Conservation (phyloP, 2,113 vertebrate genomes). For the Archilochus colubris region DNA sequence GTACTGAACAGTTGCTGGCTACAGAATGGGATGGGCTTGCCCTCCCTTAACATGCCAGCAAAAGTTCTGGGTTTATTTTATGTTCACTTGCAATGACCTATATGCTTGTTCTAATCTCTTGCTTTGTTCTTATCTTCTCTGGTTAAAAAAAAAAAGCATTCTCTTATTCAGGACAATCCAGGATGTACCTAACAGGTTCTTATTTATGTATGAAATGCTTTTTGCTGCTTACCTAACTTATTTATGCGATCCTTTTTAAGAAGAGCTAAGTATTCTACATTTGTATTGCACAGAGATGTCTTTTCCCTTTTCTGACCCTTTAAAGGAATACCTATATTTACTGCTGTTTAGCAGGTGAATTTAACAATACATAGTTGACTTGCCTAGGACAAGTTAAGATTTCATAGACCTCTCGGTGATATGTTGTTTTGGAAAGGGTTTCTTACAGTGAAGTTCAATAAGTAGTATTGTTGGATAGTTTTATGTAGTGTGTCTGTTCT, state of each 20-base stretch:
- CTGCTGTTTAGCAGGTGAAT: background rate
- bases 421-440: background rate
- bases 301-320: background rate
- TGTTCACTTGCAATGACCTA: slow-evolving; percentile 83
- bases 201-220: background rate
- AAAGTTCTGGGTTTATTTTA: slow-evolving; percentile 74
- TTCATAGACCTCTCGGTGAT: background rate
- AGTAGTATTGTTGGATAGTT: background rate
- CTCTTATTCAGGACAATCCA: background rate
- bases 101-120: slow-evolving; percentile 49
- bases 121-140: slow-evolving; percentile 26
- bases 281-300: background rate
- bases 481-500: background rate
- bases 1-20: slow-evolving; percentile 80
- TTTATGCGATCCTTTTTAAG: background rate
- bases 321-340: background rate
- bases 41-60: slow-evolving; percentile 64
- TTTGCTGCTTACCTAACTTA: slow-evolving; percentile 1
- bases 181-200: background rate
- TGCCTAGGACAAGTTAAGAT: background rate
- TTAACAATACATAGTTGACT: background rate
- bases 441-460: background rate
- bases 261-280: background rate
- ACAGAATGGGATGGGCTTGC: slow-evolving; percentile 45
- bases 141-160: background rate